A percentile compares a stretch with the other conserved stretches of the same genome.
Conservation (phyloP, 2,113 vertebrate genomes). For the Tiliqua scincoides region DNA sequence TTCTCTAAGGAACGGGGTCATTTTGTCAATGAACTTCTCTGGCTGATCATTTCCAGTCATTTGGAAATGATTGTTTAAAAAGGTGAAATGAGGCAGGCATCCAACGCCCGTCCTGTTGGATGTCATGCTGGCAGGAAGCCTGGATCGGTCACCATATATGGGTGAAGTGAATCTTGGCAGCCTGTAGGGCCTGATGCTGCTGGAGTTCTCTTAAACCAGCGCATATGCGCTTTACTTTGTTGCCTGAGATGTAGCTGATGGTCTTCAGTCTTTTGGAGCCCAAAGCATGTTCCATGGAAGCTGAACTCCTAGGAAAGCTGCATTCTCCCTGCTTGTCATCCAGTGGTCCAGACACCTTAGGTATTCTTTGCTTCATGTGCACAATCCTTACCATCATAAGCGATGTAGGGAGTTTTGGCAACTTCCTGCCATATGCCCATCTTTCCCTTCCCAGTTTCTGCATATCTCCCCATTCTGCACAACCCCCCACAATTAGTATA, state of each 20-base stretch:
- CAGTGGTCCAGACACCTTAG: no score
- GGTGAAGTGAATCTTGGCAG: background rate
- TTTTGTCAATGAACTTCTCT: background rate
- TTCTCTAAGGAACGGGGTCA: background rate
- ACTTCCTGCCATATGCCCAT: background rate
- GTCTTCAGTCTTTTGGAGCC: background rate
- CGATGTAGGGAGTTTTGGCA: background rate
- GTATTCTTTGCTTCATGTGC: no score
- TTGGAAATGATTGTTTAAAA: background rate
- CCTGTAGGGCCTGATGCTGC: background rate
- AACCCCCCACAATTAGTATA: background rate
- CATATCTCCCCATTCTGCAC: background rate
- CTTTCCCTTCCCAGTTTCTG: background rate
- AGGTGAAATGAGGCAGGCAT: no score
- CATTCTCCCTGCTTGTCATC: no score
- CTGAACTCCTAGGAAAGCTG: background rate
- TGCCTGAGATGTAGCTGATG: background rate
- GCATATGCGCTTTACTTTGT: background rate
- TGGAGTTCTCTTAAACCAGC: background rate
- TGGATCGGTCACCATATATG: background rate
- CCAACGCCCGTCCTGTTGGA: no score
- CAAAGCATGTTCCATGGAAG: background rate
- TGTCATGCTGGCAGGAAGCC: background rate
- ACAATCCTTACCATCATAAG: no score
- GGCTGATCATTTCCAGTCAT: background rate